Evolutionary conservation across 1,140 invertebrate species (phyloP), one percentile per base, ranked within the genome.

Genomic region (Eriosoma lanigerum): DNA sequence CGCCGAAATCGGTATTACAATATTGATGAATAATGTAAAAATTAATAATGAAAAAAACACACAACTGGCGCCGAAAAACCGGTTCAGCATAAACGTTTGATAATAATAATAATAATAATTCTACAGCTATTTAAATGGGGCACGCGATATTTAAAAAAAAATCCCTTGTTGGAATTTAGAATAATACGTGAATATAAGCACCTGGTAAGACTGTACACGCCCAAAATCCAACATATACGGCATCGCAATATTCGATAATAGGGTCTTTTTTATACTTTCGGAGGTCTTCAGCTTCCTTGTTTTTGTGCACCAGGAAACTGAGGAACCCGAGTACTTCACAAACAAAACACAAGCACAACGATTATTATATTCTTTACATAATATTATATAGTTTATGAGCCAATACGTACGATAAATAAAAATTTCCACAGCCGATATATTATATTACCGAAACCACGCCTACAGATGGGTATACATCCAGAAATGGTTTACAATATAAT

Each of bases 91-190:
- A 44, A 76, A 58, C 54, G 21, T 56, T 38, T 21, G 10, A 73
- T 54, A 54, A 52, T 73, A 72, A n/a, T n/a, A n/a, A n/a, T 24
- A 46, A 70, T 26, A 46, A 72, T 72, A 72, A 72, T 73, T 38
- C 70, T 48, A 32, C 26, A 54, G 68, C 46, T 54, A 73, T 52
- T 73, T 73, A 73, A 73, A 73, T 48, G 26, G 19, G 54, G 73
- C 73, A 76, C 73, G 73, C 54, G 73, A 76, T 76, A 76, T 76
- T 76, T 76, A 44, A 76, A 76, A 8, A 38, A 70, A 76, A 76
- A 56, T 38, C 66, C 66, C 73, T 44, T 56, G 54, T 56, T 38
- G 54, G 73, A 76, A 56, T 76, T 56, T 24, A 68, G 66, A 68
- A 68, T 68, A 76, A 76, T 56, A 68, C 44, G 15, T 68, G 48